Percentiles rank a stretch among this genome's conserved stretches.
Conservation (phyloP, 1,140 invertebrate genomes). For the Hydropsyche tenuis region DNA sequence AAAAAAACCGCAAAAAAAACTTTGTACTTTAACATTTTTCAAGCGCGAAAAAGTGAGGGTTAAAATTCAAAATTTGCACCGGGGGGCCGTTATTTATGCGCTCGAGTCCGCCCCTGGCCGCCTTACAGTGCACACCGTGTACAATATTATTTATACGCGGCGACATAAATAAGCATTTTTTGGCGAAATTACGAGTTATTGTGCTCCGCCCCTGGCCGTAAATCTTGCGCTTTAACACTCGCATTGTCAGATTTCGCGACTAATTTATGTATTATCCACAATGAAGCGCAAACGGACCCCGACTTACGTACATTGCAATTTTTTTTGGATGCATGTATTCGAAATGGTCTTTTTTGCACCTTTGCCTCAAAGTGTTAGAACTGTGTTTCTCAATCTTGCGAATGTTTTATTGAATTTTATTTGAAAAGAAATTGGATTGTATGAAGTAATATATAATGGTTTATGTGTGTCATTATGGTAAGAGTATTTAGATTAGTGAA, state of each 20-base stretch:
- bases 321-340: too few relatives aligned
- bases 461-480: too few relatives aligned
- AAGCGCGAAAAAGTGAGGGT: not conserved
- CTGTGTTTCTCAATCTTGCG: too few relatives aligned
- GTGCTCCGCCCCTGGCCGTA: conserved; percentile 44
- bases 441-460: too few relatives aligned
- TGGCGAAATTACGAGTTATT: conserved; percentile 50
- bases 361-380: too few relatives aligned
- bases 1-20: too few relatives aligned
- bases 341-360: too few relatives aligned
- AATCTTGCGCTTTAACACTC: conserved; percentile 48
- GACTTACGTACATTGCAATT: not conserved
- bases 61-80: not conserved
- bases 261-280: conserved; percentile 49
- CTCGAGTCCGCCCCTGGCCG: not conserved
- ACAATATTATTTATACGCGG: conserved; percentile 46
- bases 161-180: conserved; percentile 50
- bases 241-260: conserved; percentile 48
- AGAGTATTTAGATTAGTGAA: too few relatives aligned
- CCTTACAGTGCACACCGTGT: too few relatives aligned
- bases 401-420: too few relatives aligned
- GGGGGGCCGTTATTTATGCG: not conserved
- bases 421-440: too few relatives aligned
- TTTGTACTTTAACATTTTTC: too few relatives aligned
- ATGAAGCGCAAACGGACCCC: conserved; percentile 16